A percentile compares a stretch with the other conserved stretches of the same genome.
These are phyloP conservation scores for Anagyrus pseudococci DNA, from an alignment of 2,888 invertebrate species.

Conservation along the genomic window DNA sequence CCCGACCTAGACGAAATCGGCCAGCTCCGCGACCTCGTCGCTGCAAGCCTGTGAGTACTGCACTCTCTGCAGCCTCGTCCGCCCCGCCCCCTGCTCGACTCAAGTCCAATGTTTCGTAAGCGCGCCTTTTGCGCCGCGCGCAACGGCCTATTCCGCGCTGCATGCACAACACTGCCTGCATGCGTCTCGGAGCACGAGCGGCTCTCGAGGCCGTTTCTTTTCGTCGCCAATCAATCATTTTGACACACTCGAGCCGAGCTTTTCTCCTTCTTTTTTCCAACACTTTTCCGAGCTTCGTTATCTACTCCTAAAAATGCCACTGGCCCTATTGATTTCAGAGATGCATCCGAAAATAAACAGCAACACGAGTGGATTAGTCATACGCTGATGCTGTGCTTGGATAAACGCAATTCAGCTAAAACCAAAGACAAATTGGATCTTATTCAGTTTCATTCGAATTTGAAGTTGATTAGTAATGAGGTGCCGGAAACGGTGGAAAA, in stretches of 20 bases:
- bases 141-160: too few species aligned
- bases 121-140: too few species aligned
- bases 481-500: constrained; percentile 40
- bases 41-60: constrained; percentile 36
- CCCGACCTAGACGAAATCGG: constrained; percentile 37
- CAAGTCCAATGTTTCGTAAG: too few species aligned
- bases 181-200: too few species aligned
- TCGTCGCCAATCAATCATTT: constrained; percentile 4
- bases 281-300: too few species aligned
- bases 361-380: constrained; percentile 47
- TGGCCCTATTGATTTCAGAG: constrained; percentile 33
- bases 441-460: constrained; percentile 42
- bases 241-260: too few species aligned
- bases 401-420: constrained; percentile 36
- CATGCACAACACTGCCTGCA: too few species aligned
- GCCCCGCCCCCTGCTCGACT: too few species aligned
- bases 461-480: constrained; percentile 41
- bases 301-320: too few species aligned
- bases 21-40: constrained; percentile 30
- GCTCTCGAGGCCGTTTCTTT: too few species aligned
- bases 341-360: constrained; percentile 33
- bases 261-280: too few species aligned
- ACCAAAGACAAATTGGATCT: constrained; percentile 41
- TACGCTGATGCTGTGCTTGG: constrained; percentile 43
- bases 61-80: too few species aligned